Evolutionary conservation across 2,888 invertebrate species (phyloP).

Genomic region (Abrostola triplasia): DNA sequence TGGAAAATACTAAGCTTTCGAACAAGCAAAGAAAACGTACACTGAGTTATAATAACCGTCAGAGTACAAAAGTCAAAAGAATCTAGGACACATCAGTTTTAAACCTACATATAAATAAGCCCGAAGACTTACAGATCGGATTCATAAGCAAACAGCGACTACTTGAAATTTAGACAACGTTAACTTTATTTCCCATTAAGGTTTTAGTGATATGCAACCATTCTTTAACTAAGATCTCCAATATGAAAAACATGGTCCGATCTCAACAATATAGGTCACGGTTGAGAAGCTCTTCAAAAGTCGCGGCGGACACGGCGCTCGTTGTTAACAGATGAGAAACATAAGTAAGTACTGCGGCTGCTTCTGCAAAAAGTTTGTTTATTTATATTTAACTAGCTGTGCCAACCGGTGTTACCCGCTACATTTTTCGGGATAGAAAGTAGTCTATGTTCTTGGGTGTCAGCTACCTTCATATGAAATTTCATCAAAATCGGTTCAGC

Average conservation of each 20-base stretch:
- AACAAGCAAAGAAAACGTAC: background rate
- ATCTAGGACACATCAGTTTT: background rate
- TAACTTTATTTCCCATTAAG: too few species aligned
- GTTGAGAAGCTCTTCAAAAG: background rate
- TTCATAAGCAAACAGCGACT: too few species aligned
- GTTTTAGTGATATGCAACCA: conserved; percentile 2
- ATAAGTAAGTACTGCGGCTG: conserved; percentile 2
- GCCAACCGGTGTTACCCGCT: too few species aligned
- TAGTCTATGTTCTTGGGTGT: too few species aligned
- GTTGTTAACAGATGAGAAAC: background rate
- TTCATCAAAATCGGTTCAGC: too few species aligned
- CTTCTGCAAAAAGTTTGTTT: background rate
- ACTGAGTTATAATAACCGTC: background rate
- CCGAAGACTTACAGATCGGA: too few species aligned
- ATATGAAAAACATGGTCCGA: background rate
- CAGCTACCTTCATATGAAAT: too few species aligned
- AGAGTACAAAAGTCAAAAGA: background rate
- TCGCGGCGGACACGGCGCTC: background rate
- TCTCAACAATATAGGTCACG: conserved; percentile 1
- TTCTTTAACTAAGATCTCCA: background rate
- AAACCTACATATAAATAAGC: too few species aligned
- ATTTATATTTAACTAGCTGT: too few species aligned
- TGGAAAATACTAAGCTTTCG: too few species aligned
- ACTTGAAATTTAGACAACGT: too few species aligned
- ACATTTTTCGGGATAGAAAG: too few species aligned